Percentiles rank a stretch among this genome's conserved stretches.
Conservation (phyloP, 2,113 vertebrate genomes). For the Raja brachyura region DNA sequence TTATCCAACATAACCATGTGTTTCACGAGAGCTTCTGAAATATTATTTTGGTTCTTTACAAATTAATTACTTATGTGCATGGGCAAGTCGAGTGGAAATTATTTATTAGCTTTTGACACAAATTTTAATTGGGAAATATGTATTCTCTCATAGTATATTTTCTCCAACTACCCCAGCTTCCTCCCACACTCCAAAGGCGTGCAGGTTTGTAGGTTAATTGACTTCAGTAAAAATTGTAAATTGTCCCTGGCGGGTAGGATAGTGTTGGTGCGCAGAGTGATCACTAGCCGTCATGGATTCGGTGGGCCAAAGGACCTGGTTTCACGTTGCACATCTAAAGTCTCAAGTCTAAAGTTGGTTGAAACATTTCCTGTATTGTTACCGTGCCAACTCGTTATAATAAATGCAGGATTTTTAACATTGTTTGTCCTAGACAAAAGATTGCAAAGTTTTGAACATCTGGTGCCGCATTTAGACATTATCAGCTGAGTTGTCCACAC, state of each 20-base stretch:
- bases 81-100: not conserved
- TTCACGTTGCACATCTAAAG: too few relatives aligned
- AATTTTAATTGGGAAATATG: not conserved
- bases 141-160: not conserved
- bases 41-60: not conserved
- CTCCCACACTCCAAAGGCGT: too few relatives aligned
- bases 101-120: not conserved
- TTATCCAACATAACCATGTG: not conserved
- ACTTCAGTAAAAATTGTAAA: too few relatives aligned
- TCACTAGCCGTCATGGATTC: too few relatives aligned
- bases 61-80: not conserved
- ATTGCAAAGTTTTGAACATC: not conserved
- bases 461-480: not conserved
- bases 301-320: too few relatives aligned
- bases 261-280: too few relatives aligned
- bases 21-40: not conserved
- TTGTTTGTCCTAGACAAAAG: not conserved
- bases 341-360: not conserved
- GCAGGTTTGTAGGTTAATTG: too few relatives aligned
- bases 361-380: not conserved
- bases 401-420: not conserved
- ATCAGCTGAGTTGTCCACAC: not conserved
- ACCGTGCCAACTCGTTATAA: not conserved
- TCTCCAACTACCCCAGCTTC: too few relatives aligned
- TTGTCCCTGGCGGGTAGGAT: too few relatives aligned